Conservation (phyloP, 2,888 invertebrate species). For the Matsumyia berberina region DNA sequence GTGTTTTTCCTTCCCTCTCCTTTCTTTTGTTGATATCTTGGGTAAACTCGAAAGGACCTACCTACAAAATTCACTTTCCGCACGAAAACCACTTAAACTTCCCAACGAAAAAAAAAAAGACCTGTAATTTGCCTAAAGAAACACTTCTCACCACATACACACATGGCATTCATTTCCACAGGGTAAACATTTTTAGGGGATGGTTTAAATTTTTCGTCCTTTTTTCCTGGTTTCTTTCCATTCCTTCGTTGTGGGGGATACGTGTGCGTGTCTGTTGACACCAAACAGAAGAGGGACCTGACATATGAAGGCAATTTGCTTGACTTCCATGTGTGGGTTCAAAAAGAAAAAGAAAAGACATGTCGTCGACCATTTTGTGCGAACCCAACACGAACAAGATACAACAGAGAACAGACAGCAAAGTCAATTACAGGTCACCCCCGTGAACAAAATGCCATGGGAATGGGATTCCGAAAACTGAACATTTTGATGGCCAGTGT, state of each 20-base stretch:
- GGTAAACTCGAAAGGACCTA: slow-evolving; percentile 23
- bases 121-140: slow-evolving; percentile 36
- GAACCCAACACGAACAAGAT: slow-evolving; percentile 27
- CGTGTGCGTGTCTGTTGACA: slow-evolving; percentile 48
- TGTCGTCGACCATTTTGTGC: slow-evolving; percentile 68
- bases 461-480: neutral
- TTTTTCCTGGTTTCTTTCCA: neutral
- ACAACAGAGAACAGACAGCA: neutral
- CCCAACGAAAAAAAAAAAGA: slow-evolving; percentile 9
- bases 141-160: slow-evolving; percentile 22
- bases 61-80: slow-evolving; percentile 46
- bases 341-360: slow-evolving; percentile 5
- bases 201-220: slow-evolving; percentile 45
- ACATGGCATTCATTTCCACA: slow-evolving; percentile 17
- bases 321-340: neutral
- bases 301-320: slow-evolving; percentile 22
- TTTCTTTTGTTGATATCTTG: slow-evolving; percentile 1
- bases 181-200: slow-evolving; percentile 39
- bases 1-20: neutral
- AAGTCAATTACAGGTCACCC: slow-evolving; percentile 4
- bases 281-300: slow-evolving; percentile 13
- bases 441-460: slow-evolving; percentile 7
- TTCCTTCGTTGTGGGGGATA: slow-evolving; percentile 29
- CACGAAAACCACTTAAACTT: slow-evolving; percentile 46
- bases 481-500: neutral